Percentiles rank a stretch among this genome's conserved stretches.
Evolutionary conservation across 2,113 vertebrate genomes (phyloP).

Genomic region (Phaethornis superciliosus): DNA sequence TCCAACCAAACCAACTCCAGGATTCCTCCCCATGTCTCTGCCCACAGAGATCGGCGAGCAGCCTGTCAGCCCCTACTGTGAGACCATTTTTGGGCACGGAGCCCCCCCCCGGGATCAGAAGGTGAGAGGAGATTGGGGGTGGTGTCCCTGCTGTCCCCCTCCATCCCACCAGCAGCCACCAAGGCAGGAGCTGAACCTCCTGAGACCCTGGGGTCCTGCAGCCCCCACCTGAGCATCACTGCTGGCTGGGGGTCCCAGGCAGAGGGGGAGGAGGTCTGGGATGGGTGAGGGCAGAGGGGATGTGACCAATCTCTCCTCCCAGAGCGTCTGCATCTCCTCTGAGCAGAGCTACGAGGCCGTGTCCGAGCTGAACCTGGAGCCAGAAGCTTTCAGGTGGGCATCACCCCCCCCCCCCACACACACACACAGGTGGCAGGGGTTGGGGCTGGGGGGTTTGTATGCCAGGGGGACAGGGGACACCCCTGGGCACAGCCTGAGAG

Average conservation of each 20-base stretch:
- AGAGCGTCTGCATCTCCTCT: constrained; percentile 19
- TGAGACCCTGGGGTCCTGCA: accelerated
- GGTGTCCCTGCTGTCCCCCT: background rate
- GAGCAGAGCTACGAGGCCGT: constrained; percentile 65
- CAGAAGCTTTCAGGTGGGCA: constrained; percentile 63
- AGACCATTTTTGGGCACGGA: constrained; percentile 78
- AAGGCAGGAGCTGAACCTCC: background rate
- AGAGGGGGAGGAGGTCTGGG: background rate
- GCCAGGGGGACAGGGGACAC: background rate
- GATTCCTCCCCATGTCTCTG: background rate
- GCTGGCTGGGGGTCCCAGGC: background rate
- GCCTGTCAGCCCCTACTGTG: constrained; percentile 84
- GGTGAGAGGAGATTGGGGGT: constrained; percentile 62
- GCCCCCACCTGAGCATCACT: background rate
- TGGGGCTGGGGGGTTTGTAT: background rate
- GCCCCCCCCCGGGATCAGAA: constrained; percentile 54
- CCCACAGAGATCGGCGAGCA: constrained; percentile 29
- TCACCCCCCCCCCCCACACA: background rate
- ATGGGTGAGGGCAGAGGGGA: background rate
- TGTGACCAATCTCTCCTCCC: background rate
- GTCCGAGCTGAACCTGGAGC: constrained; percentile 53
- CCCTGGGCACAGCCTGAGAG: background rate
- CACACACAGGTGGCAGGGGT: background rate
- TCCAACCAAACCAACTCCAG: no score
- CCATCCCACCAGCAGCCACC: background rate